A percentile compares a stretch with the other conserved stretches of the same genome.
Conservation (phyloP, 2,113 vertebrate genomes). For the Gavia stellata region DNA sequence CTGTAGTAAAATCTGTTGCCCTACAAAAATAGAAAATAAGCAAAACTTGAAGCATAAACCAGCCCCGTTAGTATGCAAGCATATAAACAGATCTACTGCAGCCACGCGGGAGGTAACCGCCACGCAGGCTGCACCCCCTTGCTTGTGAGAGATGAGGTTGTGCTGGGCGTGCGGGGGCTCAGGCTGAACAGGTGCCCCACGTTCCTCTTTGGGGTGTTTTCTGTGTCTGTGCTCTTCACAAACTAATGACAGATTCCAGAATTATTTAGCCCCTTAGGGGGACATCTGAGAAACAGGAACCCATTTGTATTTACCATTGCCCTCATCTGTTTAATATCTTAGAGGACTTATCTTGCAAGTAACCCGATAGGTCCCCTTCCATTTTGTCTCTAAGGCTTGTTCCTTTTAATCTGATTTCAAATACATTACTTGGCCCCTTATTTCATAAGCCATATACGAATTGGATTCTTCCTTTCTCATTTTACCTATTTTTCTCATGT, state of each 20-base stretch:
- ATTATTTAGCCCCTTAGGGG: not conserved
- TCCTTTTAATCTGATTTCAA: not conserved
- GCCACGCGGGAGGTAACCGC: not conserved
- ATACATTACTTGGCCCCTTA: not conserved
- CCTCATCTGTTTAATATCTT: not conserved
- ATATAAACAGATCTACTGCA: not conserved
- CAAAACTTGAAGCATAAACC: not conserved
- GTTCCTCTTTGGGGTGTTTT: not conserved
- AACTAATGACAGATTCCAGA: not conserved
- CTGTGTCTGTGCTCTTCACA: not conserved
- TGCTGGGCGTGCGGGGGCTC: accelerated
- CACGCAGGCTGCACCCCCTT: not conserved
- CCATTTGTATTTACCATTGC: not conserved
- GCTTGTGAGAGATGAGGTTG: not conserved
- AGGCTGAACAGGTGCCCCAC: not conserved
- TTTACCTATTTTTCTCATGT: not conserved
- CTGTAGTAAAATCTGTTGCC: not conserved
- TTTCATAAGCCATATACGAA: not conserved
- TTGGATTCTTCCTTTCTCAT: not conserved
- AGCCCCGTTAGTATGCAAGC: not conserved
- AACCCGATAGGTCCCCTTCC: not conserved
- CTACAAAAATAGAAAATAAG: not conserved
- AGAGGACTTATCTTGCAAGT: not conserved
- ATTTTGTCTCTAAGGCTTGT: not conserved
- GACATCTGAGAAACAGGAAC: not conserved